Percentiles rank a stretch among this genome's conserved stretches.
Conservation (phyloP, 2,797 vertebrate species). For the Acropternis orthonyx region DNA sequence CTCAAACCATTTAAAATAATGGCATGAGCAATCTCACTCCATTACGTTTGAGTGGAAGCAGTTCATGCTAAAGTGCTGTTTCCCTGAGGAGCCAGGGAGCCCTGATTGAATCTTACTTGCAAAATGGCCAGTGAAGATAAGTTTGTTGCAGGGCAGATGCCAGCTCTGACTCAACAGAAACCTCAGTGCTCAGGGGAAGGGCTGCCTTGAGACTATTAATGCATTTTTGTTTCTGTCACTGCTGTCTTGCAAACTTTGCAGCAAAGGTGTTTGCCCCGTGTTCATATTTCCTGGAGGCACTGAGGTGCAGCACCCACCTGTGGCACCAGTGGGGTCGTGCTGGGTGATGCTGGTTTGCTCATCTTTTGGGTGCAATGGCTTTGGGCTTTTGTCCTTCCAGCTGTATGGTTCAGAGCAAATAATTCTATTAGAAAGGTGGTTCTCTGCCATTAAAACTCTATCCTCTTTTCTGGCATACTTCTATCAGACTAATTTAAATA, state of each 20-base stretch:
- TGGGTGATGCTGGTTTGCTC: not conserved
- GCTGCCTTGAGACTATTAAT: not conserved
- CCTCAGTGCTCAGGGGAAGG: not conserved
- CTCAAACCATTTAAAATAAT: conserved; percentile 71
- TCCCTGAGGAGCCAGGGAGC: conserved; percentile 37
- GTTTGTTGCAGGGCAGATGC: conserved; percentile 5
- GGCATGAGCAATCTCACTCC: conserved; percentile 61
- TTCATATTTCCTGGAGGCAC: accelerated
- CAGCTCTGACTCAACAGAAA: conserved; percentile 49
- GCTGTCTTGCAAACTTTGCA: not conserved
- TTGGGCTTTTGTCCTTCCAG: not conserved
- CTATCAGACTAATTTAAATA: not conserved
- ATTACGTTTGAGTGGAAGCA: conserved; percentile 63
- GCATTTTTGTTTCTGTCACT: not conserved
- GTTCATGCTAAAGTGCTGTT: conserved; percentile 27
- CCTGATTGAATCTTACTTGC: conserved; percentile 59
- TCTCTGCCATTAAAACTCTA: not conserved
- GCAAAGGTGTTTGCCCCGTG: not conserved
- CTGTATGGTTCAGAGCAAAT: not conserved
- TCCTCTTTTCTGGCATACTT: not conserved
- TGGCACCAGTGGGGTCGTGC: not conserved
- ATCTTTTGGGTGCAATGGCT: not conserved
- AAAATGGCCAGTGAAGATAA: conserved; percentile 41
- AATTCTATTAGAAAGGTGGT: not conserved
- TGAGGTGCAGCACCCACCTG: accelerated